Conservation (phyloP, 2,113 vertebrate genomes). For the Corythoichthys haematopterus region DNA sequence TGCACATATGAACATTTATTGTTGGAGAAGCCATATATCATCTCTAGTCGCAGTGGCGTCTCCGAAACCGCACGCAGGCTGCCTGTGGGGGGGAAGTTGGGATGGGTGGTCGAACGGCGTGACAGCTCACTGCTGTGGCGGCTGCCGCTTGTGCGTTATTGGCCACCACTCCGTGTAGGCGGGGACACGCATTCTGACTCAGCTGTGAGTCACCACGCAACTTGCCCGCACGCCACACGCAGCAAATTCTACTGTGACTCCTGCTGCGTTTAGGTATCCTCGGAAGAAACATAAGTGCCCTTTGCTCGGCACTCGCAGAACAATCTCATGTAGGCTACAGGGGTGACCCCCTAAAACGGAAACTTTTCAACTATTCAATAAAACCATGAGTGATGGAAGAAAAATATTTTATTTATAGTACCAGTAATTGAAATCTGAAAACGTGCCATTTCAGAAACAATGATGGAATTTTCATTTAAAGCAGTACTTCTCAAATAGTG, state of each 20-base stretch:
- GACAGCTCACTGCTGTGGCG: constrained; percentile 22
- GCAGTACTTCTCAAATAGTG: no score
- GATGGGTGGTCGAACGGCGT: constrained; percentile 2
- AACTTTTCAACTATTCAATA: no score
- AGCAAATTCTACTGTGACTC: constrained; percentile 13
- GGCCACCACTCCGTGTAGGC: constrained; percentile 56
- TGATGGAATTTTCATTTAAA: no score
- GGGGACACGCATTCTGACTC: constrained; percentile 53
- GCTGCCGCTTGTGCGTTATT: constrained; percentile 45
- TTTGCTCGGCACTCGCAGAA: not conserved
- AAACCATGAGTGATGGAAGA: no score
- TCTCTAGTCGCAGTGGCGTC: constrained; percentile 5
- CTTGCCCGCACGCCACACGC: constrained; percentile 56
- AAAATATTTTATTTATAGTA: no score
- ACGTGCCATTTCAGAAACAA: no score
- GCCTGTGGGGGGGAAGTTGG: constrained; percentile 7
- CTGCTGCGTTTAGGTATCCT: constrained; percentile 7
- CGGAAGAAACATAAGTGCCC: not conserved
- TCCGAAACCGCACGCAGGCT: constrained; percentile 22
- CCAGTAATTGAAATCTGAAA: no score
- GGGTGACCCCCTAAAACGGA: no score
- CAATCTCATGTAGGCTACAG: not conserved
- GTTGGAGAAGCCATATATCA: not conserved
- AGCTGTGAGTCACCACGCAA: constrained; percentile 56
- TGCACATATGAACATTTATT: not conserved